Conservation (phyloP, 2,113 vertebrate genomes). For the Sebastes fasciatus region DNA sequence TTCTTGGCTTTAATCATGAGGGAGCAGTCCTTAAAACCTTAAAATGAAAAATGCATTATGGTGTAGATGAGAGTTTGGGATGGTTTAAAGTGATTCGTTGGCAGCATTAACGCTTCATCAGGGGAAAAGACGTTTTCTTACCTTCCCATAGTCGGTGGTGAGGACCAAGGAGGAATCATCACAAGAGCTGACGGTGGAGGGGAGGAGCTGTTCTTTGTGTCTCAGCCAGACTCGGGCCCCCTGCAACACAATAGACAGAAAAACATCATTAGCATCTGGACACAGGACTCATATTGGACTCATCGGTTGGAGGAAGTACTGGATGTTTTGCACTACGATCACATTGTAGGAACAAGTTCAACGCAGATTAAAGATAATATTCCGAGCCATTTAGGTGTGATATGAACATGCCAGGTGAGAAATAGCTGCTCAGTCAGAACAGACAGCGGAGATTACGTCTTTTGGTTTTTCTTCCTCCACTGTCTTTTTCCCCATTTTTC, state of each 20-base stretch:
- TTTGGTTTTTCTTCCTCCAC: neutral
- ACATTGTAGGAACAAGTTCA: neutral
- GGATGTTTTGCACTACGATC: slow-evolving; percentile 5
- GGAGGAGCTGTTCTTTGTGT: slow-evolving; percentile 88
- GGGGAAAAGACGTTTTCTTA: slow-evolving; percentile 72
- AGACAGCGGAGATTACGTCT: neutral
- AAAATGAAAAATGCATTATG: neutral
- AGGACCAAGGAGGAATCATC: slow-evolving; percentile 83
- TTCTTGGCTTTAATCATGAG: neutral
- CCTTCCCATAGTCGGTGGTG: slow-evolving; percentile 88
- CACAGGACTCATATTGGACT: slow-evolving; percentile 27
- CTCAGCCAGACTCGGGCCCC: slow-evolving; percentile 89
- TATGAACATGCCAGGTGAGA: neutral
- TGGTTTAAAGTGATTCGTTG: neutral
- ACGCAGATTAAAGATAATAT: neutral
- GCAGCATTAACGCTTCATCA: neutral
- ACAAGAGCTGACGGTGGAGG: slow-evolving; percentile 86
- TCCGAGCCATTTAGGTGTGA: neutral
- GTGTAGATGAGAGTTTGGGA: neutral
- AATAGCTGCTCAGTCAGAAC: neutral
- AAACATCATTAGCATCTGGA: slow-evolving; percentile 59
- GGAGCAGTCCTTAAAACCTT: neutral
- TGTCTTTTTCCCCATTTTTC: slow-evolving; percentile 22
- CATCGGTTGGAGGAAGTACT: neutral
- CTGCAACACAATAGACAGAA: slow-evolving; percentile 79